phyloP scores from a whole-genome alignment of 2,888 invertebrate species.

The Tipula vernalis region DNA sequence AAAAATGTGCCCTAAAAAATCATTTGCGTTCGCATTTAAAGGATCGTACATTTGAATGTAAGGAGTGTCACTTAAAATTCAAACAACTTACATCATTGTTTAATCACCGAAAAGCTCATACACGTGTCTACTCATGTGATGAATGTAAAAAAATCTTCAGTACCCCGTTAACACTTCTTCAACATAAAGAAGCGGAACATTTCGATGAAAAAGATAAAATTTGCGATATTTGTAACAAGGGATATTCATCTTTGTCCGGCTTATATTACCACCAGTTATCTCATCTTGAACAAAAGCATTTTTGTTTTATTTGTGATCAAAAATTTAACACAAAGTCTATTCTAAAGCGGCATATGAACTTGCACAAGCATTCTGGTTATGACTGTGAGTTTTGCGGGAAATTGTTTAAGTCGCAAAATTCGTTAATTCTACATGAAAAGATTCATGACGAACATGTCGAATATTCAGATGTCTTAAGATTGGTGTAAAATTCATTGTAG shows the following conservation, averaged over 20 bases:
- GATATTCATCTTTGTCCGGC: not conserved
- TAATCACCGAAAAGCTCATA: not conserved
- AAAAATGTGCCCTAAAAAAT: not conserved
- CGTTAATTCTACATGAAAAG: not conserved
- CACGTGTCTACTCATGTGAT: not conserved
- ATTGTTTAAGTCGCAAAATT: not conserved
- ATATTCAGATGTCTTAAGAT: not conserved
- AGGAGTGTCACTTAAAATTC: not conserved
- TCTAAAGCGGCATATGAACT: not conserved
- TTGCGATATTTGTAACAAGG: not conserved
- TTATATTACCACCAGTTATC: not conserved
- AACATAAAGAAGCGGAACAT: constrained; percentile 5
- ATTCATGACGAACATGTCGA: not conserved
- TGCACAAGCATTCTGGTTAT: not conserved
- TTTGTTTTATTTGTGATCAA: not conserved
- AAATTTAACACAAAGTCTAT: not conserved
- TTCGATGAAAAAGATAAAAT: not conserved
- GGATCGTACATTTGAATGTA: not conserved
- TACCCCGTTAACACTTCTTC: not conserved
- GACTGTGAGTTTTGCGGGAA: not conserved
- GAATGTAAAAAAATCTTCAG: not conserved
- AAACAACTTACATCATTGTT: not conserved
- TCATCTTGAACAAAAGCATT: not conserved
- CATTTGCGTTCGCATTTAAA: not conserved
- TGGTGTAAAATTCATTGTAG: too few species aligned